phyloP scores from a whole-genome alignment of 1,140 invertebrate species.

The Leptoteleia sp. region DNA sequence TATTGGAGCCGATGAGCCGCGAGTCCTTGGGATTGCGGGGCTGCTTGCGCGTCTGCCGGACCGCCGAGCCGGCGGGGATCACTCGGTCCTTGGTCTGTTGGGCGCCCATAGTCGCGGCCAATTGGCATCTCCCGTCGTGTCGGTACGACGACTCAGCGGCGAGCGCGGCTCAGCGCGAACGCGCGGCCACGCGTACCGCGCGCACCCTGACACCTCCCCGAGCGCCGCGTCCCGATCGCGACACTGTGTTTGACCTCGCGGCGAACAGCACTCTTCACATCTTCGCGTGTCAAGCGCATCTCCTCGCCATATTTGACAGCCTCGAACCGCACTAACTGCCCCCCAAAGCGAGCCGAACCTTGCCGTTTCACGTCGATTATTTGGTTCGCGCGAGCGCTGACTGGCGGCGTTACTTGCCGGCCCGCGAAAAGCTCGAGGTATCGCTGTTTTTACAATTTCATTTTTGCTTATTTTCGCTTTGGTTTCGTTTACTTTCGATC shows the following conservation, averaged over 20 bases:
- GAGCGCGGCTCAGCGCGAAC: conserved; percentile 37
- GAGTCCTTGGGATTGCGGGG: conserved; percentile 88
- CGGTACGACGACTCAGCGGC: conserved; percentile 17
- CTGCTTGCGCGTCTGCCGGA: conserved; percentile 86
- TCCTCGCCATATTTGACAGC: conserved; percentile 81
- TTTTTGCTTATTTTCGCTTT: too few species aligned
- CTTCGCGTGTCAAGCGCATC: conserved; percentile 70
- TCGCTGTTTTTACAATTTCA: too few species aligned
- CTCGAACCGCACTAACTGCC: conserved; percentile 60
- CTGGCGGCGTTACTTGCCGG: conserved; percentile 16
- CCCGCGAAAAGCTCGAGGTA: too few species aligned
- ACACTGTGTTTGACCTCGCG: conserved; percentile 54
- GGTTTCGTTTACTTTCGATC: too few species aligned
- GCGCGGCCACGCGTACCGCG: conserved; percentile 20
- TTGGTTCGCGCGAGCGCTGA: conserved; percentile 72
- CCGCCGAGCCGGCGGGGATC: conserved; percentile 84
- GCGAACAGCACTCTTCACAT: conserved; percentile 65
- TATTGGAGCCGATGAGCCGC: conserved; percentile 90
- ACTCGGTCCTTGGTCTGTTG: conserved; percentile 93
- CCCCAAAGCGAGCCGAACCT: conserved; percentile 21
- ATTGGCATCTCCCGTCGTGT: conserved; percentile 74
- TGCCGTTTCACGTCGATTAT: conserved; percentile 80
- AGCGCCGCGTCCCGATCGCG: conserved; percentile 50
- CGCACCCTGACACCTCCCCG: too few species aligned
- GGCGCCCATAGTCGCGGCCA: conserved; percentile 87